phyloP scores from a whole-genome alignment of 1,140 invertebrate species.

The Aricia agestis region DNA sequence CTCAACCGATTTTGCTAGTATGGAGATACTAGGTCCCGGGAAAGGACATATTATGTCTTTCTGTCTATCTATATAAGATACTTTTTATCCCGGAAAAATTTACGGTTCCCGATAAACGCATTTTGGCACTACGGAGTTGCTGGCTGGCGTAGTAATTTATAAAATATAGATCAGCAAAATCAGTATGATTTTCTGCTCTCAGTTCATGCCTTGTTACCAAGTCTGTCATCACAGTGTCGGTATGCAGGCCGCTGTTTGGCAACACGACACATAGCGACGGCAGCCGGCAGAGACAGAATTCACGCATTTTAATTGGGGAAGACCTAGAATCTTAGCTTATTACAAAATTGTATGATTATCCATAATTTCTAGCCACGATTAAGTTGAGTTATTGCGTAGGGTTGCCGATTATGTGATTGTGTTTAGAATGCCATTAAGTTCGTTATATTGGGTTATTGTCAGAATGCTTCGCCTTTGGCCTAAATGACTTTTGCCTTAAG shows the following conservation, averaged over 20 bases:
- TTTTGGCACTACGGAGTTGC: too few relatives aligned
- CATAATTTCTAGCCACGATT: conserved; percentile 29
- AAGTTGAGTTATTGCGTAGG: neutral
- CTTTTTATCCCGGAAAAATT: too few relatives aligned
- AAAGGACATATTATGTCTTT: too few relatives aligned
- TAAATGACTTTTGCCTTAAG: too few relatives aligned
- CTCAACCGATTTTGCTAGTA: too few relatives aligned
- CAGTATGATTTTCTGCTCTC: neutral
- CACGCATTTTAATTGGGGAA: conserved; percentile 61
- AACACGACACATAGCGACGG: conserved; percentile 49
- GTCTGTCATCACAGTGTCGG: conserved; percentile 68
- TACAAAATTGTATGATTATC: conserved; percentile 42
- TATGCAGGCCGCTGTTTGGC: conserved; percentile 70
- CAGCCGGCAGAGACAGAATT: conserved; percentile 41
- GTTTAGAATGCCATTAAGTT: neutral
- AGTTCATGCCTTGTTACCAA: conserved; percentile 30
- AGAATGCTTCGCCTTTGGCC: neutral
- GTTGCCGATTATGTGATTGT: neutral
- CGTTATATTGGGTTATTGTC: neutral
- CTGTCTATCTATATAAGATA: too few relatives aligned
- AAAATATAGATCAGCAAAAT: neutral
- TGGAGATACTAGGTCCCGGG: too few relatives aligned
- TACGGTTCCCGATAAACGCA: too few relatives aligned
- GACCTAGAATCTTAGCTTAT: conserved; percentile 57
- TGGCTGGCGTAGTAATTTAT: neutral